Conservation (phyloP, 1,140 invertebrate species). For the Diuraphis noxia region DNA sequence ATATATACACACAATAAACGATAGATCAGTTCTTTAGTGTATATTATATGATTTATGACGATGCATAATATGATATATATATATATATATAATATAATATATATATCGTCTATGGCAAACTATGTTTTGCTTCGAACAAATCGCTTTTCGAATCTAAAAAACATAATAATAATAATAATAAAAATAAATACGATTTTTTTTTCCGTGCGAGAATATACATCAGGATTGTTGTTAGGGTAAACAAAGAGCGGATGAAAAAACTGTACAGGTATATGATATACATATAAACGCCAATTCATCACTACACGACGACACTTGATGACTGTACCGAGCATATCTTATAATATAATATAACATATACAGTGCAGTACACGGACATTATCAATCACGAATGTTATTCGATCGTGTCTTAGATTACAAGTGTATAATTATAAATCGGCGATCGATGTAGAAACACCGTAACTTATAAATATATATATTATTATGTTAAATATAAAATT, state of each 20-base stretch:
- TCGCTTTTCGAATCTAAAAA: background rate
- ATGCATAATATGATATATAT: background rate
- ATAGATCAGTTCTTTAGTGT: background rate
- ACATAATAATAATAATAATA: background rate
- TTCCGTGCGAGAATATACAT: background rate
- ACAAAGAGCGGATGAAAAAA: background rate
- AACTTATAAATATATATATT: background rate
- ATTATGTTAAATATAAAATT: background rate
- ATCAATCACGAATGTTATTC: background rate
- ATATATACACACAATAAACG: background rate
- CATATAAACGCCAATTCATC: background rate
- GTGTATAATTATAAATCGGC: background rate
- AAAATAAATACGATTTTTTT: background rate
- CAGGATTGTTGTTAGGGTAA: background rate
- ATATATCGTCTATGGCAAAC: background rate
- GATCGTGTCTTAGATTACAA: constrained; percentile 21
- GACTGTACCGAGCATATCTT: background rate
- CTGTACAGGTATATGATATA: background rate
- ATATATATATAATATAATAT: background rate
- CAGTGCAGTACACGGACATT: background rate
- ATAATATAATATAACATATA: background rate
- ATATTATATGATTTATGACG: constrained; percentile 1
- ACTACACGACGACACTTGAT: background rate
- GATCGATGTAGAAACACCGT: background rate
- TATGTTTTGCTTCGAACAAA: background rate